Conservation (phyloP, 2,797 vertebrate genomes). For the Erithacus rubecula region DNA sequence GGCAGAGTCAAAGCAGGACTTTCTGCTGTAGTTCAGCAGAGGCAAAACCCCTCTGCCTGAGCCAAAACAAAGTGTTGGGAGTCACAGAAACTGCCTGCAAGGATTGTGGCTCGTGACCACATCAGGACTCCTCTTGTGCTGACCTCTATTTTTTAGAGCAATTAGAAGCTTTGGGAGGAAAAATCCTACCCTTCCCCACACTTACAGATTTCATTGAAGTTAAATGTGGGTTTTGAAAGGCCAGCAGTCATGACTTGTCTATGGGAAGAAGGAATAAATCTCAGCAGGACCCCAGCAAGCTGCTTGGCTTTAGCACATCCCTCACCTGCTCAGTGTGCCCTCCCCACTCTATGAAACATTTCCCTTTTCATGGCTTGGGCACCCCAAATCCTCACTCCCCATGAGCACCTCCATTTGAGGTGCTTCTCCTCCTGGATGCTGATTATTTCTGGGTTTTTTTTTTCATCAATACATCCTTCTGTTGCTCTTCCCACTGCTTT, state of each 20-base stretch:
- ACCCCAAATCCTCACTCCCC: neutral
- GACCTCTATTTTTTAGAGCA: neutral
- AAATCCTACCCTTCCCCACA: neutral
- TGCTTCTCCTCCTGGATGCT: neutral
- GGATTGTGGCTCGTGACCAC: neutral
- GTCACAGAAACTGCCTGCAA: neutral
- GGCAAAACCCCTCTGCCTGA: neutral
- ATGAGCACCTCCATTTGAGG: neutral
- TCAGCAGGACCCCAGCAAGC: neutral
- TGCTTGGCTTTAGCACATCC: neutral
- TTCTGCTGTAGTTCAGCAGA: neutral
- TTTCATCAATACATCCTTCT: neutral
- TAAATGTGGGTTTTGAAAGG: neutral
- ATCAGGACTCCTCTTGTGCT: neutral
- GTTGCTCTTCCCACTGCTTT: neutral
- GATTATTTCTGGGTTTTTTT: neutral
- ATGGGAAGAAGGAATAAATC: neutral
- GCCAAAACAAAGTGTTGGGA: neutral
- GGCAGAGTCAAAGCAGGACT: neutral
- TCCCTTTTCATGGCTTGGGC: neutral
- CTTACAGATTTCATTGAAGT: accelerated
- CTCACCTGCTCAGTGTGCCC: neutral
- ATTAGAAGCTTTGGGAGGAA: neutral
- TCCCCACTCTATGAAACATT: neutral
- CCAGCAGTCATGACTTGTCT: neutral